Base-by-base conservation (phyloP, 2,113 vertebrate genomes). In the Planiliza haematocheilus region DNA sequence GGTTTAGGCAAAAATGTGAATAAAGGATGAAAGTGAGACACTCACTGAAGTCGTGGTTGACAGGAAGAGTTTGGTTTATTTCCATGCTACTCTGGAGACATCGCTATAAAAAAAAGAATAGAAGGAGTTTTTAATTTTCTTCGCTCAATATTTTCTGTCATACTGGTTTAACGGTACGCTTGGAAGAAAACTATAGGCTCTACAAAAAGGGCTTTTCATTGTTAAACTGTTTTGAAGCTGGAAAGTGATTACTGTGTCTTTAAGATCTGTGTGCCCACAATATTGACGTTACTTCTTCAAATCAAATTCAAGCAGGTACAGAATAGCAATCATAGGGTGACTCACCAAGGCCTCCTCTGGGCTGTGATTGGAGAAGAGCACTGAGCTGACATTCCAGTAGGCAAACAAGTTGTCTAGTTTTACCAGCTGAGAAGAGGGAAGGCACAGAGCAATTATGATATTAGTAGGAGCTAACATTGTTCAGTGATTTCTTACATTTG, bases 301-400 rank as follows among this genome's bases (percentile, higher is more conserved):
- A 75, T 39, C 10, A 56, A 58, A 75, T 39, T 8, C 17, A 24
- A 12, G 30, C n/a, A 50, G 18, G 7, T 13, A 42, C 37, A 56
- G 52, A 7, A 21, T 16, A 24, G 13, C 39, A 43, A 49, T 37
- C 51, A 53, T 7, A 49, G 39, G 14, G 52, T 84, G 72, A 92
- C 95, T 96, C 91, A 99, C 98, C 95, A 99, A 90, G 3, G 97
- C 95, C 67, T 96, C 91, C 0, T 95, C 86, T 83, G 91, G 88
- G 73, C 72, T 88, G 84, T 91, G 82, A 76, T 91, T 92, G 76
- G 97, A 98, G 92, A 96, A 99, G 85, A 99, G 95, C 68, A 91
- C 85, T 0, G 97, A 96, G 79, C 96, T 95, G 85, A 98, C 97
- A 82, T 98, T 99, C 97, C 97, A 99, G 86, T 99, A 99, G 24